Evolutionary conservation across 2,797 vertebrate genomes (phyloP).

Genomic region (Pseudocheirus occidentalis): DNA sequence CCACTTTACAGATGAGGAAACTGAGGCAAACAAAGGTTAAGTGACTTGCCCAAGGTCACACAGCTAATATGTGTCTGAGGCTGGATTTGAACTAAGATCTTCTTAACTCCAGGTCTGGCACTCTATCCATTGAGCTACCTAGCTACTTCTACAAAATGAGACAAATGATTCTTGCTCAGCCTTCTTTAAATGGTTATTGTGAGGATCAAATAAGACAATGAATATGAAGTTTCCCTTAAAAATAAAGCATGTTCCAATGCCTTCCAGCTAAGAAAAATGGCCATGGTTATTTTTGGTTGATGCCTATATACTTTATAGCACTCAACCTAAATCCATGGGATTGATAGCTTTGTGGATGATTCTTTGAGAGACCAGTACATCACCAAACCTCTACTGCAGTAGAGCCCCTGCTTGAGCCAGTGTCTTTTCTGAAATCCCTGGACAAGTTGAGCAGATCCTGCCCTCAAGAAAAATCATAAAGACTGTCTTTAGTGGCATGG

Average conservation of each 20-base stretch:
- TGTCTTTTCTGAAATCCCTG: background rate
- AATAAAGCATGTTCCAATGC: background rate
- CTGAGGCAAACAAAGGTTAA: background rate
- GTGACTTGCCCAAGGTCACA: background rate
- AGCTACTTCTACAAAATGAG: background rate
- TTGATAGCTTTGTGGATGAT: background rate
- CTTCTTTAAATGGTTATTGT: background rate
- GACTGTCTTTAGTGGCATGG: background rate
- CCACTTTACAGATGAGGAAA: background rate
- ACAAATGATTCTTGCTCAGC: background rate
- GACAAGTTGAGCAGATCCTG: background rate
- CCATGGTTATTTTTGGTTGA: background rate
- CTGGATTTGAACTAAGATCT: background rate
- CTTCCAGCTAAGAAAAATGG: background rate
- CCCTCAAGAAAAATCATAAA: background rate
- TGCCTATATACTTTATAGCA: background rate
- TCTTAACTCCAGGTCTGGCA: background rate
- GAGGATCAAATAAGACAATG: background rate
- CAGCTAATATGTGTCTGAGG: background rate
- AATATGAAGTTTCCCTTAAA: background rate
- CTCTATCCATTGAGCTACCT: background rate
- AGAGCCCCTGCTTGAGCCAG: background rate
- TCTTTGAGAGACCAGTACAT: background rate
- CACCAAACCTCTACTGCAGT: background rate
- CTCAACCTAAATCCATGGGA: background rate